Conservation (phyloP, 1,140 invertebrate genomes). For the Drosophila busckii region DNA sequence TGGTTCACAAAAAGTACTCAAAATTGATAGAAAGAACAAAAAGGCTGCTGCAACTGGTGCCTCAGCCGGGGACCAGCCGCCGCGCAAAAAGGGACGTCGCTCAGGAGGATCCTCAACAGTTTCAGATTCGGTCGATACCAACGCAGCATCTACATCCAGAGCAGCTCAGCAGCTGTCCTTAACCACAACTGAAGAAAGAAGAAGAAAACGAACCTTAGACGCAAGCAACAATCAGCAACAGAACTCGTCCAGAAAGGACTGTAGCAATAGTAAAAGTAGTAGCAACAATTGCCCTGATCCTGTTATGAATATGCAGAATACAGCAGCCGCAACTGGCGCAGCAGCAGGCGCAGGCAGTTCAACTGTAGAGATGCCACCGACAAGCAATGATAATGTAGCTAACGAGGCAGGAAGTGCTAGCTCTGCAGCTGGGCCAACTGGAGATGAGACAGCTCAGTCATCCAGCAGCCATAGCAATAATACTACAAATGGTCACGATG, state of each 20-base stretch:
- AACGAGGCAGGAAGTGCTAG: constrained; percentile 34
- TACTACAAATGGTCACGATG: constrained; percentile 68
- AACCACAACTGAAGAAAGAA: constrained; percentile 16
- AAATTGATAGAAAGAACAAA: constrained; percentile 79
- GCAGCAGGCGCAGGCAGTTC: constrained; percentile 10
- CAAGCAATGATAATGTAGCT: constrained; percentile 37
- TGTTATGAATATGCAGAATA: constrained; percentile 64
- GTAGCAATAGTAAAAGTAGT: constrained; percentile 23
- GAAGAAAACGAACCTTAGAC: constrained; percentile 18
- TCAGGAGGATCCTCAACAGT: constrained; percentile 67
- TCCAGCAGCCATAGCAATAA: constrained; percentile 50
- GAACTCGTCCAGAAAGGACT: constrained; percentile 20
- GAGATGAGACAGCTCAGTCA: constrained; percentile 54
- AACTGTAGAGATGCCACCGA: constrained; percentile 22
- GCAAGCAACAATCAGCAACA: constrained; percentile 9
- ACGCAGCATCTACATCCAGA: constrained; percentile 56
- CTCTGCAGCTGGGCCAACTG: constrained; percentile 61
- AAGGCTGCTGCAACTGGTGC: constrained; percentile 79
- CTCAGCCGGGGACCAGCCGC: constrained; percentile 79
- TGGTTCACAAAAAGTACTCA: constrained; percentile 76
- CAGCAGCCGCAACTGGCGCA: constrained; percentile 35
- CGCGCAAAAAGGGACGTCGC: constrained; percentile 79
- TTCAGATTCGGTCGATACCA: constrained; percentile 37
- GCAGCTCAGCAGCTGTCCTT: constrained; percentile 41
- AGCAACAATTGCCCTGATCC: constrained; percentile 25